phyloP scores from a whole-genome alignment of 2,113 vertebrate genomes.

The Tragelaphus imberbis region DNA sequence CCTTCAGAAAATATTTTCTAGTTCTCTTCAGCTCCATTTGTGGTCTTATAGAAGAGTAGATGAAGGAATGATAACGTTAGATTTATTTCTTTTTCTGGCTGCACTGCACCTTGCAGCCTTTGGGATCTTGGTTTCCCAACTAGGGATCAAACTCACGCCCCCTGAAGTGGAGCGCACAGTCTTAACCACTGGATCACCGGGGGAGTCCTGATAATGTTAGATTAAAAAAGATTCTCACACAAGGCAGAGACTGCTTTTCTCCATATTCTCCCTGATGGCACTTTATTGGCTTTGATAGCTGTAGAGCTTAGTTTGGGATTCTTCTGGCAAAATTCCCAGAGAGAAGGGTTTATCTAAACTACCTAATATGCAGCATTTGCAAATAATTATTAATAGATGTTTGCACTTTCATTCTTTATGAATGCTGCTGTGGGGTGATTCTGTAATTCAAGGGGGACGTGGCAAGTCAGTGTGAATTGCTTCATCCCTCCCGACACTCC shows the following conservation, averaged over 20 bases:
- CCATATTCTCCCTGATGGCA: not conserved
- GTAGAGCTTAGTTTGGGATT: conserved; percentile 1
- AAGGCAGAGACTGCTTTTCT: not conserved
- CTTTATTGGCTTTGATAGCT: conserved; percentile 21
- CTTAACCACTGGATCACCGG: not conserved
- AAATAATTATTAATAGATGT: conserved; percentile 74
- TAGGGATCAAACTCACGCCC: not conserved
- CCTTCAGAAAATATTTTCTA: not conserved
- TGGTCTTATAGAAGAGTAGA: not conserved
- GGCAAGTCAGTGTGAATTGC: not conserved
- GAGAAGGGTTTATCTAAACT: conserved; percentile 62
- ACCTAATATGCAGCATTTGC: conserved; percentile 61
- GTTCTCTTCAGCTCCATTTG: not conserved
- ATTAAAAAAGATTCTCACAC: not conserved
- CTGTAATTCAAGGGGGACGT: conserved; percentile 3
- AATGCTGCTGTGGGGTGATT: conserved; percentile 27
- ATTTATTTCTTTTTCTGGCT: not conserved
- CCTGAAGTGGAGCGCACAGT: not conserved
- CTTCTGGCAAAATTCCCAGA: conserved; percentile 69
- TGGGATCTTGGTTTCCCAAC: not conserved
- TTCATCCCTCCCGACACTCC: not conserved
- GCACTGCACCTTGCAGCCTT: not conserved
- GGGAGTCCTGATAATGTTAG: not conserved
- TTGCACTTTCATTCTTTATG: conserved; percentile 56
- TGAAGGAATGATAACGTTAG: not conserved